A percentile compares a stretch with the other conserved stretches of the same genome.
These are phyloP conservation scores for Alitta virens DNA, from an alignment of 2,888 invertebrate genomes.

Conservation along the genomic window DNA sequence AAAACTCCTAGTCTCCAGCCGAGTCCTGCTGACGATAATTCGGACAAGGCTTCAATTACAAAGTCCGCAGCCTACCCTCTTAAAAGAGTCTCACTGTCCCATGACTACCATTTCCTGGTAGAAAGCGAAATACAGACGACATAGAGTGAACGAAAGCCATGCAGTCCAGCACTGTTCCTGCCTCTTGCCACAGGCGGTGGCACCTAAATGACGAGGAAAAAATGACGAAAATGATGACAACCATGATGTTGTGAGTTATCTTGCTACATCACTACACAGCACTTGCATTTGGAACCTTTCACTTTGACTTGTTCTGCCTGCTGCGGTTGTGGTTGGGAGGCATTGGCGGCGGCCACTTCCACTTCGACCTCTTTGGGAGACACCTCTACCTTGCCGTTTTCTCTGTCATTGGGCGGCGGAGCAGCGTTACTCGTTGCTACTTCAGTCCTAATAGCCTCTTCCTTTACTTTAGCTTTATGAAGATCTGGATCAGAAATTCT, in stretches of 20 bases:
- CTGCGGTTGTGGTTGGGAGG: conserved; percentile 23
- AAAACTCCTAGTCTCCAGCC: no score
- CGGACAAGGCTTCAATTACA: no score
- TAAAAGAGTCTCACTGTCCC: no score
- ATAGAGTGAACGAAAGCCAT: no score
- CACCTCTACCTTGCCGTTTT: conserved; percentile 20
- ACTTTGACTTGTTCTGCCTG: conserved; percentile 25
- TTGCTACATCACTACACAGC: conserved; percentile 25
- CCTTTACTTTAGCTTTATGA: neutral
- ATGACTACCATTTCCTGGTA: no score
- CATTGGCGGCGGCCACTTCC: conserved; percentile 20
- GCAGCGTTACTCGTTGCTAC: neutral
- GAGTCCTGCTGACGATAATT: no score
- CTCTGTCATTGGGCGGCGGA: neutral
- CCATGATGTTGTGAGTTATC: neutral
- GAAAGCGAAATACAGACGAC: no score
- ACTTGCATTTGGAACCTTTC: conserved; percentile 23
- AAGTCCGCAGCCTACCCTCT: no score
- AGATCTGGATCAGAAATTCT: conserved; percentile 39
- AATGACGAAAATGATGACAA: no score
- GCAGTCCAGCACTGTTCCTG: no score
- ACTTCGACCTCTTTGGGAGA: conserved; percentile 25
- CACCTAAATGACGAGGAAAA: no score
- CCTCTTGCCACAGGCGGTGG: no score
- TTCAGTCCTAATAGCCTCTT: conserved; percentile 3